A percentile compares a stretch with the other conserved stretches of the same genome.
Evolutionary conservation across 2,888 invertebrate species (phyloP).

Genomic region (Netelia melanura): DNA sequence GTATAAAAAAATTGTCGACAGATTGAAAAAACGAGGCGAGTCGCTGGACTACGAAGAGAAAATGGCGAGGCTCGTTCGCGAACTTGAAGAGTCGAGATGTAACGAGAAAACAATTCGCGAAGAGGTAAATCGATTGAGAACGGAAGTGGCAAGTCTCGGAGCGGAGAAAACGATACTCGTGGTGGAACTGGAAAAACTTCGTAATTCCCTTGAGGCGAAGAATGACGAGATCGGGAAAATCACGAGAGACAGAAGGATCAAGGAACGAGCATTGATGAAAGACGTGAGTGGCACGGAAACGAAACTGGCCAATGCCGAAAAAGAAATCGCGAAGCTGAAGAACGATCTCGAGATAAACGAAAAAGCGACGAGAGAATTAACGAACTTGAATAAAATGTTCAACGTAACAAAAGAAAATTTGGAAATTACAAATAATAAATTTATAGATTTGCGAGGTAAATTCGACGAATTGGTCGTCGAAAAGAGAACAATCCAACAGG

Average conservation of each 20-base stretch:
- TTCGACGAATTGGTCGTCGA: slow-evolving; percentile 51
- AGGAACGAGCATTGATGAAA: slow-evolving; percentile 52
- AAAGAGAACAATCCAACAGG: slow-evolving; percentile 45
- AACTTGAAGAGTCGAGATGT: slow-evolving; percentile 53
- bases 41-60: slow-evolving; percentile 49
- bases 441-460: slow-evolving; percentile 47
- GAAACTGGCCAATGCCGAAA: slow-evolving; percentile 53
- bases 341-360: slow-evolving; percentile 23
- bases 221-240: slow-evolving; percentile 66
- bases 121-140: slow-evolving; percentile 56
- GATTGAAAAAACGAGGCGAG: slow-evolving; percentile 52
- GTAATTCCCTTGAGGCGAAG: slow-evolving; percentile 56
- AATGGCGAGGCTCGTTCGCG: slow-evolving; percentile 53
- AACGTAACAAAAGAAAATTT: slow-evolving; percentile 51
- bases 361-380: slow-evolving; percentile 35
- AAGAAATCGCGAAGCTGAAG: slow-evolving; percentile 46
- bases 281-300: slow-evolving; percentile 40
- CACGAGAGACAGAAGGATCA: slow-evolving; percentile 55
- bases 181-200: slow-evolving; percentile 65
- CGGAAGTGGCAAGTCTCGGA: slow-evolving; percentile 52
- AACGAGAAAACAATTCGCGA: slow-evolving; percentile 61
- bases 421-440: slow-evolving; percentile 54
- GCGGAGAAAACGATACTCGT: slow-evolving; percentile 63
- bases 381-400: slow-evolving; percentile 51
- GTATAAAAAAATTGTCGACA: slow-evolving; percentile 49